Conservation (phyloP, 2,797 vertebrate genomes). For the Lacerta agilis region DNA sequence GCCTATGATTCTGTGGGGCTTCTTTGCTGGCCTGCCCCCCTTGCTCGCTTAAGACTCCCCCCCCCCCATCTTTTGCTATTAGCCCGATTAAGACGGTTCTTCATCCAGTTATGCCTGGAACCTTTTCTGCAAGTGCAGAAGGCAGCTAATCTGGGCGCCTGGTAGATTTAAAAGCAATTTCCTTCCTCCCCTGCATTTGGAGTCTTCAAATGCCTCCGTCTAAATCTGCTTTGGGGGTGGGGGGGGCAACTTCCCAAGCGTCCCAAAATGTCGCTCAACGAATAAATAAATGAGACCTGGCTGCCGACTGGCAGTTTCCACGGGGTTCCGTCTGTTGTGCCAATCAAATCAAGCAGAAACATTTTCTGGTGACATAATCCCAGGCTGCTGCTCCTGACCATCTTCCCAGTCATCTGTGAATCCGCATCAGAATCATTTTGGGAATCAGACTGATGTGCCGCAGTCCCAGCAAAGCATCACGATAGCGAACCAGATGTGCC, state of each 20-base stretch:
- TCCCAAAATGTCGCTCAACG: neutral
- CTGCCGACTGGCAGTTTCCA: neutral
- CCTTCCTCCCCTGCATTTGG: neutral
- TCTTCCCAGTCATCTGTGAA: neutral
- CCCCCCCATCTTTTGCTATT: neutral
- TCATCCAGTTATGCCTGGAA: neutral
- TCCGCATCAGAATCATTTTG: too few relatives aligned
- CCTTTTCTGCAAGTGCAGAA: neutral
- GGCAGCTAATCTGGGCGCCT: neutral
- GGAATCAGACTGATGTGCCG: too few relatives aligned
- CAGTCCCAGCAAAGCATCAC: too few relatives aligned
- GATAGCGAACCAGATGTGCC: too few relatives aligned
- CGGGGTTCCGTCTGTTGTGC: neutral
- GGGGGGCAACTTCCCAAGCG: neutral
- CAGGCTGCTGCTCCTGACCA: too few relatives aligned
- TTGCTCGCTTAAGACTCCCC: neutral
- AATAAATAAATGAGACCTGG: neutral
- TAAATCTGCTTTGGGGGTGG: neutral
- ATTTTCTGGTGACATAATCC: neutral
- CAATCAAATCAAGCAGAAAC: neutral
- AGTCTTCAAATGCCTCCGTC: neutral
- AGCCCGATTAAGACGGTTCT: neutral
- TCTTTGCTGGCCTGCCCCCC: neutral
- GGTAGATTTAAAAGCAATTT: conserved; percentile 11
- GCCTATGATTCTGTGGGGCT: neutral